Evolutionary conservation across 2,797 vertebrate species (phyloP).

Genomic region (Parauchenoglanis punctatus): DNA sequence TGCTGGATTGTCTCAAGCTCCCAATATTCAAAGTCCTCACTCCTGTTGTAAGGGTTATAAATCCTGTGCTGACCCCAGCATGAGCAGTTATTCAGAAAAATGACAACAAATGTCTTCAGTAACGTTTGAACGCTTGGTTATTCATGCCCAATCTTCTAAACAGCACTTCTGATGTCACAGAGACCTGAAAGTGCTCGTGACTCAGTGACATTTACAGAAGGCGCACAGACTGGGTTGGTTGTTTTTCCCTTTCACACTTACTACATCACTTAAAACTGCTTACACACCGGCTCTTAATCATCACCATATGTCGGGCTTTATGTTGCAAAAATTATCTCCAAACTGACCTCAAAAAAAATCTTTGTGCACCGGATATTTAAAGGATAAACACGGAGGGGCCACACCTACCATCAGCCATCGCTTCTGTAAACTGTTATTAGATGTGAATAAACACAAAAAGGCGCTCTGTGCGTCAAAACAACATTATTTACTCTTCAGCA

Average conservation of each 20-base stretch:
- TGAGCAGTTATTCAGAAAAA: conserved; percentile 15
- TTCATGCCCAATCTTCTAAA: background rate
- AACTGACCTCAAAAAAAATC: background rate
- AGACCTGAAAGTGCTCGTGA: background rate
- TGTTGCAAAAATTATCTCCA: background rate
- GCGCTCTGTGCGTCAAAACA: background rate
- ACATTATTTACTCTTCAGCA: background rate
- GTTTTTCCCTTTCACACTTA: background rate
- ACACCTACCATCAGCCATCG: conserved; percentile 10
- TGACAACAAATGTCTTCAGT: background rate
- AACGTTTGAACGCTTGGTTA: background rate
- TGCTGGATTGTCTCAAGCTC: background rate
- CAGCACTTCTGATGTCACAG: background rate
- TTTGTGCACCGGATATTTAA: conserved; percentile 4
- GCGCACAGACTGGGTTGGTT: background rate
- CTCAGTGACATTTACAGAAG: conserved; percentile 22
- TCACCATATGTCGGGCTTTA: background rate
- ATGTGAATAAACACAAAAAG: background rate
- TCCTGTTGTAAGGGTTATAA: conserved; percentile 43
- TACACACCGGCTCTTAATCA: background rate
- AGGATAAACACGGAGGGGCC: conserved; percentile 1
- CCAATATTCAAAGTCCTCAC: background rate
- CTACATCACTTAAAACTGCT: background rate
- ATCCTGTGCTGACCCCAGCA: conserved; percentile 28
- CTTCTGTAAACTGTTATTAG: background rate